phyloP scores from a whole-genome alignment of 2,888 invertebrate genomes.

The Calameuta filiformis region DNA sequence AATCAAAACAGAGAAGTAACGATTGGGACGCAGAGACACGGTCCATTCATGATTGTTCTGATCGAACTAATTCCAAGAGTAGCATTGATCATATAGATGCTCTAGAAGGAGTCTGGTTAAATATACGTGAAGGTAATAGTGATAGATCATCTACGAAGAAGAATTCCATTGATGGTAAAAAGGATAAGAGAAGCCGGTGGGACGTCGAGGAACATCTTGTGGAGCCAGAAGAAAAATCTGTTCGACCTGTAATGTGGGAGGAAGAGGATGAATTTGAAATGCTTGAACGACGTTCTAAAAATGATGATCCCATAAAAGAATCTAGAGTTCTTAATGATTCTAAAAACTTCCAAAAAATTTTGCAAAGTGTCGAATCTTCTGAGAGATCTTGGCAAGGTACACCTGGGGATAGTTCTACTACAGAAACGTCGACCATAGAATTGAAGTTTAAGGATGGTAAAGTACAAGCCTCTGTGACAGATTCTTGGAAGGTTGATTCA shows the following conservation, averaged over 20 bases:
- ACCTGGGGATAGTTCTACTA: background rate
- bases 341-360: background rate
- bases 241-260: slow-evolving; percentile 39
- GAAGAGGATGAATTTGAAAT: slow-evolving; percentile 17
- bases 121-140: background rate
- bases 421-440: background rate
- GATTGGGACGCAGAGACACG: slow-evolving; percentile 43
- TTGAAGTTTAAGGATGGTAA: background rate
- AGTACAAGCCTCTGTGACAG: background rate
- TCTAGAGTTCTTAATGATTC: background rate
- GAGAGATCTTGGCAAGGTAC: background rate
- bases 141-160: background rate
- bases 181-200: slow-evolving; percentile 29
- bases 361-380: background rate
- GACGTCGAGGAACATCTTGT: slow-evolving; percentile 12
- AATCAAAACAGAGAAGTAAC: slow-evolving; percentile 19
- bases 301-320: background rate
- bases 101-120: background rate
- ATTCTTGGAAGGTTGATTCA: background rate
- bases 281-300: background rate
- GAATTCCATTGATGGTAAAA: slow-evolving; percentile 19
- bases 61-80: background rate
- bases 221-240: slow-evolving; percentile 20
- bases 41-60: slow-evolving; percentile 23
- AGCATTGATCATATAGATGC: background rate